phyloP scores from a whole-genome alignment of 2,888 invertebrate species.

The Platypus cylindrus region DNA sequence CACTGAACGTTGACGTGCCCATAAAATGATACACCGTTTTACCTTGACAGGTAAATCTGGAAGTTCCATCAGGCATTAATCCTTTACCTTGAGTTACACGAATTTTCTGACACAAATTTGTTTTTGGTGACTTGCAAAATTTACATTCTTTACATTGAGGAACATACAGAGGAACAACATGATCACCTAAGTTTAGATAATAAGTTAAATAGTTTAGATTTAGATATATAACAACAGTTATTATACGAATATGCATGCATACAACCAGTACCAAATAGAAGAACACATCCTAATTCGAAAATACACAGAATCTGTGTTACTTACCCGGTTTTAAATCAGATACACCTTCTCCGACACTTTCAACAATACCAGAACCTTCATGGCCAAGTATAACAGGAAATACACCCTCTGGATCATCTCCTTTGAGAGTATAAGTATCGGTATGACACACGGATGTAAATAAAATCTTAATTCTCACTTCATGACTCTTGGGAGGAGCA shows the following conservation, averaged over 20 bases:
- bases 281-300: too few relatives aligned
- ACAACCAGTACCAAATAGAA: too few relatives aligned
- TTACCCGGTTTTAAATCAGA: constrained; percentile 68
- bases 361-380: constrained; percentile 94
- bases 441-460: constrained; percentile 86
- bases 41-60: constrained; percentile 71
- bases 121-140: constrained; percentile 89
- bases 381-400: constrained; percentile 93
- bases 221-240: not conserved
- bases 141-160: constrained; percentile 96
- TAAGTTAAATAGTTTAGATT: constrained; percentile 6
- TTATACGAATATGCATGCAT: too few relatives aligned
- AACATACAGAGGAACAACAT: constrained; percentile 93
- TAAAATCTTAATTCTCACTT: constrained; percentile 71
- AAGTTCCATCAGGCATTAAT: constrained; percentile 84
- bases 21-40: constrained; percentile 79
- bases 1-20: constrained; percentile 93
- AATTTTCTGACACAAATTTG: constrained; percentile 93
- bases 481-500: constrained; percentile 83
- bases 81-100: constrained; percentile 77
- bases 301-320: too few relatives aligned
- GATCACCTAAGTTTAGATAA: constrained; percentile 57
- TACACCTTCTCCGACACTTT: constrained; percentile 88
- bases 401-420: constrained; percentile 79
- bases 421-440: constrained; percentile 80